Evolutionary conservation across 2,113 vertebrate genomes (phyloP).

Genomic region (Nyctibius bracteatus): DNA sequence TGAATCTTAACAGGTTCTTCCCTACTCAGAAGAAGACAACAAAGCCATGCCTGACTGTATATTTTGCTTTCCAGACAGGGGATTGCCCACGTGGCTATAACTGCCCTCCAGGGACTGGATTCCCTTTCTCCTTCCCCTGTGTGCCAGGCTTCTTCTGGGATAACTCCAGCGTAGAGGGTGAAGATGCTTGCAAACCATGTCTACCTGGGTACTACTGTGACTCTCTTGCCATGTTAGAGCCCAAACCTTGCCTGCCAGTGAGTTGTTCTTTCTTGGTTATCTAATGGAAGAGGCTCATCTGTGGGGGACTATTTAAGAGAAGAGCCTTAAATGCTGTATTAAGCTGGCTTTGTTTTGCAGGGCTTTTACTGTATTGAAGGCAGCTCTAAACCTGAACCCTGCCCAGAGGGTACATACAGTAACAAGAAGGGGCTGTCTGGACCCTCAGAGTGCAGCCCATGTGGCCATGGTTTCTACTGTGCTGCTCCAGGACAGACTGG

Average conservation of each 20-base stretch:
- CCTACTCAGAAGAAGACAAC: neutral
- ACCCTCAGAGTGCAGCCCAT: slow-evolving; percentile 71
- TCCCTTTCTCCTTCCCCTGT: slow-evolving; percentile 81
- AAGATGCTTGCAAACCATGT: slow-evolving; percentile 74
- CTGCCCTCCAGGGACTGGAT: slow-evolving; percentile 82
- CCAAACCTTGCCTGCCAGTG: slow-evolving; percentile 79
- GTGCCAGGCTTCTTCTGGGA: slow-evolving; percentile 77
- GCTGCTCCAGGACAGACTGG: slow-evolving; percentile 68
- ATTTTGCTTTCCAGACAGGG: slow-evolving; percentile 75
- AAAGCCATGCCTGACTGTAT: neutral
- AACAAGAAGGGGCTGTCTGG: slow-evolving; percentile 62
- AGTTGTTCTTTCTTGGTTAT: neutral
- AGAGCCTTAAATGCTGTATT: neutral
- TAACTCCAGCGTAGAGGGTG: slow-evolving; percentile 66
- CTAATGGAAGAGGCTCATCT: neutral
- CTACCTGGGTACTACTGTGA: slow-evolving; percentile 78
- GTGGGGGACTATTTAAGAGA: accelerated
- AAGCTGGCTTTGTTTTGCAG: slow-evolving; percentile 49
- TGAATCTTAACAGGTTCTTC: neutral
- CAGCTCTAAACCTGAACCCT: slow-evolving; percentile 75
- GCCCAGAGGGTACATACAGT: slow-evolving; percentile 81
- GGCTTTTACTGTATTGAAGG: slow-evolving; percentile 81
- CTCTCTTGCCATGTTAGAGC: slow-evolving; percentile 68
- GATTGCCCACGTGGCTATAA: slow-evolving; percentile 81
- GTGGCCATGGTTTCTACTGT: slow-evolving; percentile 81